Evolutionary conservation across 1,140 invertebrate species (phyloP).

Genomic region (Pygmarrhopalites habei): DNA sequence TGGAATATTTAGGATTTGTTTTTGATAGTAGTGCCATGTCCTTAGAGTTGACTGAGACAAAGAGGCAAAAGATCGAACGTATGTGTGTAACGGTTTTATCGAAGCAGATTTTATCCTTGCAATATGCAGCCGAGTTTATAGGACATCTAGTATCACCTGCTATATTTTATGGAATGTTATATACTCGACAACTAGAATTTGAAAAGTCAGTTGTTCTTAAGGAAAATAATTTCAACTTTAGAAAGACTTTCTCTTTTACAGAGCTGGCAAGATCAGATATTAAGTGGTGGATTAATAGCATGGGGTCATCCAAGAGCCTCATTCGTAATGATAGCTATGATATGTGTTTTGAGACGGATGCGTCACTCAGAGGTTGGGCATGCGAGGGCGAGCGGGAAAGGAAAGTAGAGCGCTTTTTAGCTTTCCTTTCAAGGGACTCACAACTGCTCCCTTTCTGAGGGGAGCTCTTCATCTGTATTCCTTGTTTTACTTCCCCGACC

Average conservation of each 20-base stretch:
- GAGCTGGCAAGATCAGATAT: neutral
- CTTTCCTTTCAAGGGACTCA: no score
- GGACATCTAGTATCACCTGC: neutral
- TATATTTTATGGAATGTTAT: slow-evolving; percentile 1
- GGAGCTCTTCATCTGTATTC: no score
- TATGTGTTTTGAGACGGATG: neutral
- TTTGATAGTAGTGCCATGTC: neutral
- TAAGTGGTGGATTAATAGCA: neutral
- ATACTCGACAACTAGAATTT: slow-evolving; percentile 8
- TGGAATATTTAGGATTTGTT: neutral
- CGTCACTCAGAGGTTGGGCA: slow-evolving; percentile 7
- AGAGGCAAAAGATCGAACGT: neutral
- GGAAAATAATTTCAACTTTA: neutral
- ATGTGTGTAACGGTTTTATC: neutral
- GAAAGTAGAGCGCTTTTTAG: no score
- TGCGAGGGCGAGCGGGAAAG: no score
- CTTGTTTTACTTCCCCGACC: no score
- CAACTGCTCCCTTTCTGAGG: no score
- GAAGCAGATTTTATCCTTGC: neutral
- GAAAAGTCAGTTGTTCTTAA: neutral
- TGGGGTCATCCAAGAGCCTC: neutral
- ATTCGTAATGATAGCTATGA: slow-evolving; percentile 2
- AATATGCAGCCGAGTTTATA: neutral
- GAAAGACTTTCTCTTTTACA: no score
- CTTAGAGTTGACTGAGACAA: neutral